These are phyloP conservation scores for Lepidurus packardi DNA, from an alignment of 1,140 invertebrate species.

Conservation along the genomic window DNA sequence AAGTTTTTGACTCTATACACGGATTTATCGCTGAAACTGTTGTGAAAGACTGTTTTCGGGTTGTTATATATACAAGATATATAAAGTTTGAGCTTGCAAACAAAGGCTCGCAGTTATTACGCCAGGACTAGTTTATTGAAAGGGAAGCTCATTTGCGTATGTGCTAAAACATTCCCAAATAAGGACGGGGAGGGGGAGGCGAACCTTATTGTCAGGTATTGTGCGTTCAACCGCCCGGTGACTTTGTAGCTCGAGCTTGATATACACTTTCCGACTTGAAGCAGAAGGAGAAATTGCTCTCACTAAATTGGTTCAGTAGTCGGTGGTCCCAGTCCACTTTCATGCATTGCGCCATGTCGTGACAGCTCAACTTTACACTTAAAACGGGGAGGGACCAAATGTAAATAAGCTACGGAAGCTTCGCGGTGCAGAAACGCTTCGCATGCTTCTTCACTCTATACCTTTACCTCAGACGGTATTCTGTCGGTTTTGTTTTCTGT, in stretches of 20 bases:
- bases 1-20: too few species aligned
- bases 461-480: background rate
- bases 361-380: slow-evolving; percentile 21
- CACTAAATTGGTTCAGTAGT: background rate
- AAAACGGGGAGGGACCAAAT: slow-evolving; percentile 1
- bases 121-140: too few species aligned
- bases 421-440: background rate
- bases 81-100: too few species aligned
- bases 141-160: too few species aligned
- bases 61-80: too few species aligned
- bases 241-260: background rate
- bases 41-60: too few species aligned
- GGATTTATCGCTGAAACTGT: too few species aligned
- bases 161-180: background rate
- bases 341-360: background rate
- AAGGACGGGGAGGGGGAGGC: background rate
- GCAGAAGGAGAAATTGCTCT: background rate
- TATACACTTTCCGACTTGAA: background rate
- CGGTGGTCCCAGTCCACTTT: background rate
- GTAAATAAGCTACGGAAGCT: slow-evolving; percentile 1
- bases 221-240: background rate
- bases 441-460: background rate
- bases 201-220: slow-evolving; percentile 1
- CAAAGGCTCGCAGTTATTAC: too few species aligned
- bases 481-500: background rate